Evolutionary conservation across 1,140 invertebrate genomes (phyloP).

Genomic region (Hesperophylax magnus): DNA sequence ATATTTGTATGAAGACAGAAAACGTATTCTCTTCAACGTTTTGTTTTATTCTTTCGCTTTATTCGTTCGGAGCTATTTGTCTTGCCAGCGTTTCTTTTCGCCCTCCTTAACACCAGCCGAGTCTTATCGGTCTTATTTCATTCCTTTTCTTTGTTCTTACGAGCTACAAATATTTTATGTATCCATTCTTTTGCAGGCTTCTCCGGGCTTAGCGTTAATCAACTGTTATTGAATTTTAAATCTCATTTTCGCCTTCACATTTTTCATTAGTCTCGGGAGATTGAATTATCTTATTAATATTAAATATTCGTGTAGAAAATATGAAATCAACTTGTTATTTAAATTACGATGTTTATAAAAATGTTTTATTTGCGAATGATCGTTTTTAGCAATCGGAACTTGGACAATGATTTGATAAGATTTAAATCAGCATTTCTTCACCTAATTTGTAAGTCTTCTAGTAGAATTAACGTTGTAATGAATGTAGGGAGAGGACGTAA

Average conservation of each 20-base stretch:
- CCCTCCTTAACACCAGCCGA: conserved; percentile 3
- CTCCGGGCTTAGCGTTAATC: conserved; percentile 11
- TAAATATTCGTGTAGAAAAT: no score
- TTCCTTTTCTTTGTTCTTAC: conserved; percentile 19
- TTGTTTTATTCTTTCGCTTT: conserved; percentile 18
- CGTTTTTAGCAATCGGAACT: no score
- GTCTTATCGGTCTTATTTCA: conserved; percentile 24
- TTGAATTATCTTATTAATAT: no score
- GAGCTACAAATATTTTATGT: conserved; percentile 18
- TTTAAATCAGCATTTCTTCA: no score
- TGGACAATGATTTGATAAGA: no score
- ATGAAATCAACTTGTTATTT: no score
- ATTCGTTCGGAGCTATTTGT: conserved; percentile 21
- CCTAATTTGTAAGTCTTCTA: no score
- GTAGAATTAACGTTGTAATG: no score
- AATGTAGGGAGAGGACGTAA: no score
- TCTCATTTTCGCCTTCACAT: background rate
- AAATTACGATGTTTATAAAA: no score
- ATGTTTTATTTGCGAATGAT: no score
- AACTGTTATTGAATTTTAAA: conserved; percentile 24
- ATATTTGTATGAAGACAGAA: conserved; percentile 24
- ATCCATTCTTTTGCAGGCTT: background rate
- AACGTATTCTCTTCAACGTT: conserved; percentile 12
- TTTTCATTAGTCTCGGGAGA: background rate
- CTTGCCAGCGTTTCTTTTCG: conserved; percentile 21